Percentiles rank a stretch among this genome's conserved stretches.
Evolutionary conservation across 2,797 vertebrate species (phyloP).

Genomic region (Malacoctenus gilli): DNA sequence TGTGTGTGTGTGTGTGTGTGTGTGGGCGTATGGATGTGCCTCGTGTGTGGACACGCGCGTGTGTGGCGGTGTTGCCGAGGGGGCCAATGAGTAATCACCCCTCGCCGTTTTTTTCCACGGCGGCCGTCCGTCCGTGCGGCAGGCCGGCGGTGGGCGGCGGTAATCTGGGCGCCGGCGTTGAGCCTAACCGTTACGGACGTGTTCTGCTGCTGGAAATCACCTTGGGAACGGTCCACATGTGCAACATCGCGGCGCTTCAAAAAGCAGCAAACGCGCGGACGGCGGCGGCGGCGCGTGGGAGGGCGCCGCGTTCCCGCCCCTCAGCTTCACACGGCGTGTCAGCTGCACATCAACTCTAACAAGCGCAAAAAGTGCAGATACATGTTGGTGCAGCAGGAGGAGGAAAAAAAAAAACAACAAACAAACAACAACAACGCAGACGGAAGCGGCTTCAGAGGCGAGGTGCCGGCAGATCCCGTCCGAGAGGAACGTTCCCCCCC

Average conservation of each 20-base stretch:
- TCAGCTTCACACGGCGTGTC: conserved; percentile 16
- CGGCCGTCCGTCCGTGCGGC: too few relatives aligned
- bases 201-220: conserved; percentile 40
- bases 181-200: conserved; percentile 41
- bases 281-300: conserved; percentile 20
- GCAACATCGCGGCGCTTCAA: conserved; percentile 34
- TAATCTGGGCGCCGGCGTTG: conserved; percentile 43
- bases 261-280: conserved; percentile 24
- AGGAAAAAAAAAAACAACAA: too few relatives aligned
- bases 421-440: too few relatives aligned
- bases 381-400: too few relatives aligned
- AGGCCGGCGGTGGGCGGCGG: conserved; percentile 11
- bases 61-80: conserved; percentile 12
- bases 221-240: conserved; percentile 41
- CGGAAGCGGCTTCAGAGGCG: not conserved
- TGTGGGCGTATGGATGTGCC: too few relatives aligned
- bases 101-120: conserved; percentile 25
- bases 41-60: not conserved
- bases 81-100: conserved; percentile 50
- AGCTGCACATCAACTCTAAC: conserved; percentile 13
- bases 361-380: conserved; percentile 6
- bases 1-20: too few relatives aligned
- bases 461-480: not conserved
- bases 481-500: not conserved
- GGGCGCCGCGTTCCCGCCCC: conserved; percentile 17